Evolutionary conservation across 2,888 invertebrate species (phyloP).

Genomic region (Lacanobia wlatinum): DNA sequence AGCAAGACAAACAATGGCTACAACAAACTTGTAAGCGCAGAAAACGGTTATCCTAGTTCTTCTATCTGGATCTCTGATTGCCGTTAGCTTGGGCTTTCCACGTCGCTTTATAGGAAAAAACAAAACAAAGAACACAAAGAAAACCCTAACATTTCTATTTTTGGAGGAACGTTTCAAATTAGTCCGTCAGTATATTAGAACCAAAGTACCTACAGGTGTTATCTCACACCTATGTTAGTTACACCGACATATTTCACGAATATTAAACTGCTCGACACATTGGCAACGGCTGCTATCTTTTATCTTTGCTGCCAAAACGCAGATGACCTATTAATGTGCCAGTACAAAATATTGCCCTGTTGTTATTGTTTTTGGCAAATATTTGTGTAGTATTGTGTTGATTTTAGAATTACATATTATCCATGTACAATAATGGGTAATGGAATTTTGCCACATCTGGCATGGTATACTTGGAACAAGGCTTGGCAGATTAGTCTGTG

Average conservation of each 20-base stretch:
- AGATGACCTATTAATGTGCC: constrained; percentile 31
- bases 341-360: constrained; percentile 21
- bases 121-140: no score
- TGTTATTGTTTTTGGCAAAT: constrained; percentile 2
- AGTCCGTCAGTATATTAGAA: neutral
- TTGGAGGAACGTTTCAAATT: no score
- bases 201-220: neutral
- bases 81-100: no score
- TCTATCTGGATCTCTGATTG: no score
- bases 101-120: no score
- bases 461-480: neutral
- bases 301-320: constrained; percentile 41
- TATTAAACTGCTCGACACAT: constrained; percentile 36
- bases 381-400: neutral
- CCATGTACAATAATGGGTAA: no score
- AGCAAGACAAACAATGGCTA: no score
- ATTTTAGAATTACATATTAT: neutral
- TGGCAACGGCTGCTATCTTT: constrained; percentile 37
- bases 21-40: no score
- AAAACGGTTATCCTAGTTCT: no score
- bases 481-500: neutral
- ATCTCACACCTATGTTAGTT: neutral
- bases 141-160: no score
- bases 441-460: no score
- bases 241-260: constrained; percentile 27